phyloP scores from a whole-genome alignment of 1,140 invertebrate species.

The Leptinotarsa undecemlineata region DNA sequence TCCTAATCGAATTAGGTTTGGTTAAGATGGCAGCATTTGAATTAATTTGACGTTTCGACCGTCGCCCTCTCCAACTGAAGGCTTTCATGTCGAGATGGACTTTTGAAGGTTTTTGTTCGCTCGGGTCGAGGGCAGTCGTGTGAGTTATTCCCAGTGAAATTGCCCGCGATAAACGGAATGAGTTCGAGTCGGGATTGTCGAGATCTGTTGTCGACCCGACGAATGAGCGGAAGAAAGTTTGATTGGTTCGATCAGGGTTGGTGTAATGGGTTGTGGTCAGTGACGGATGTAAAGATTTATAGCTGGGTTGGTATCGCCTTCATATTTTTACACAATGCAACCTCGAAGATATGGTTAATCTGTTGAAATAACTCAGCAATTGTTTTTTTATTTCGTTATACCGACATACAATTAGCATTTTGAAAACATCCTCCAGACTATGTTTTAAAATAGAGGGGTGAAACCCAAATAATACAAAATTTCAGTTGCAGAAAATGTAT shows the following conservation, averaged over 20 bases:
- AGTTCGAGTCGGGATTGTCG: background rate
- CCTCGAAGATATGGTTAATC: no score
- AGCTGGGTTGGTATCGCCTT: no score
- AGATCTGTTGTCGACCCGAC: background rate
- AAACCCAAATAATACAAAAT: no score
- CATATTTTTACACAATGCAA: no score
- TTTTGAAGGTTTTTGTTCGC: background rate
- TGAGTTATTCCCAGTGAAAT: background rate
- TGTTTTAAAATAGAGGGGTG: no score
- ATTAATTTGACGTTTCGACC: conserved; percentile 18
- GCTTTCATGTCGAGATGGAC: background rate
- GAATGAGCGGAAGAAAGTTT: background rate
- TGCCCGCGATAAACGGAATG: conserved; percentile 1
- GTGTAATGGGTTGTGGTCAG: background rate
- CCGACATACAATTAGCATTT: no score
- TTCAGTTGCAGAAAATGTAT: no score
- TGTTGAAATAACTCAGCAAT: no score
- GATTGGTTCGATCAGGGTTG: background rate
- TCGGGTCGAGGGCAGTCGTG: background rate
- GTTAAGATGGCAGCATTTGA: conserved; percentile 23
- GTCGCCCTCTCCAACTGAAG: no score
- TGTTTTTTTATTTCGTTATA: no score
- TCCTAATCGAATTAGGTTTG: conserved; percentile 20
- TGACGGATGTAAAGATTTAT: no score
- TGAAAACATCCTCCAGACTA: no score